These are phyloP conservation scores for Timema cristinae DNA, from an alignment of 2,888 invertebrate species.

Conservation along the genomic window DNA sequence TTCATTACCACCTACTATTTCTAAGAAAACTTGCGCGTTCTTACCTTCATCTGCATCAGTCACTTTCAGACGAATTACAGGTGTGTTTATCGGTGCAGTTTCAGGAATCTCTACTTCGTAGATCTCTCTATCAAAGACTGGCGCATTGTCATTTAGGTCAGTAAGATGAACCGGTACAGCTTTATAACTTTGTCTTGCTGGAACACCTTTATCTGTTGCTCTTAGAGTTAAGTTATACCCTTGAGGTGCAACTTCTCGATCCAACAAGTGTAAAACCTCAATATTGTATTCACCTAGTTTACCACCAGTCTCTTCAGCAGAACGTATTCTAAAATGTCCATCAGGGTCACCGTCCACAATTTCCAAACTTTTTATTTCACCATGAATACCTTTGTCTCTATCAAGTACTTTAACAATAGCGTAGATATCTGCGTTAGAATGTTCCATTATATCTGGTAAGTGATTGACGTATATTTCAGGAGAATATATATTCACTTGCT, in stretches of 20 bases:
- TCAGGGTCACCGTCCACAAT: slow-evolving; percentile 88
- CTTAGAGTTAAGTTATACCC: slow-evolving; percentile 85
- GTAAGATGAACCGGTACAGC: slow-evolving; percentile 75
- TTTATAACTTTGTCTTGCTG: slow-evolving; percentile 73
- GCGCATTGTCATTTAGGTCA: slow-evolving; percentile 81
- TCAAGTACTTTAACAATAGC: slow-evolving; percentile 85
- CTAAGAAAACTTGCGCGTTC: slow-evolving; percentile 79
- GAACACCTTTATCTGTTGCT: slow-evolving; percentile 78
- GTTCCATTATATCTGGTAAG: slow-evolving; percentile 75
- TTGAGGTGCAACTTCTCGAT: slow-evolving; percentile 71
- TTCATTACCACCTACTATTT: slow-evolving; percentile 89
- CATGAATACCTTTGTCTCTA: slow-evolving; percentile 78
- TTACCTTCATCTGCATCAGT: slow-evolving; percentile 78
- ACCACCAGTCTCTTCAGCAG: slow-evolving; percentile 48
- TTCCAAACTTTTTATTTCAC: slow-evolving; percentile 73
- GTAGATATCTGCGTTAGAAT: slow-evolving; percentile 78
- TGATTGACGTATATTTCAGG: slow-evolving; percentile 80
- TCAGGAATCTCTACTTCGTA: slow-evolving; percentile 87
- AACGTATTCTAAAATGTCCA: slow-evolving; percentile 77
- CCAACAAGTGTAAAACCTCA: slow-evolving; percentile 69
- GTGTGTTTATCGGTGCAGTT: slow-evolving; percentile 83
- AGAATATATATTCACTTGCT: slow-evolving; percentile 77
- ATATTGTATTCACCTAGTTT: slow-evolving; percentile 70
- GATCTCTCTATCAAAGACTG: slow-evolving; percentile 79
- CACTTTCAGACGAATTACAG: slow-evolving; percentile 81